These are phyloP conservation scores for Amniataba percoides DNA, from an alignment of 2,797 vertebrate genomes.

Conservation along the genomic window DNA sequence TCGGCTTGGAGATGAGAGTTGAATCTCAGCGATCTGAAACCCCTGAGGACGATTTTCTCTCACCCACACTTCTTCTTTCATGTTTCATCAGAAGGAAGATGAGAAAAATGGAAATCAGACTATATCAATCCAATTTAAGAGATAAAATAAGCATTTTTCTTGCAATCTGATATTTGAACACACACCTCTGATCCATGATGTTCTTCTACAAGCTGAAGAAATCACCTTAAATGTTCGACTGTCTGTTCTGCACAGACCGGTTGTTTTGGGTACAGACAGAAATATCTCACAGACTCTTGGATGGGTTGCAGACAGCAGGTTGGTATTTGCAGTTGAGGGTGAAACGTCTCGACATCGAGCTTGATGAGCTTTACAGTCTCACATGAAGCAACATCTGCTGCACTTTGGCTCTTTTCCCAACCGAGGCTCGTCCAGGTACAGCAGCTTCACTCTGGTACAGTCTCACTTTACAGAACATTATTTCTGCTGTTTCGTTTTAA, in stretches of 20 bases:
- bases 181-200: neutral
- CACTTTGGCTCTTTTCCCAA: neutral
- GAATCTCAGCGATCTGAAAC: neutral
- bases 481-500: neutral
- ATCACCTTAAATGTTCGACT: neutral
- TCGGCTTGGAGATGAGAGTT: neutral
- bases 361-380: neutral
- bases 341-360: neutral
- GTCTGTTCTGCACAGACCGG: too few relatives aligned
- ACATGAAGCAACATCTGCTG: neutral
- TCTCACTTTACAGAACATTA: neutral
- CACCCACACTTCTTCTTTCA: neutral
- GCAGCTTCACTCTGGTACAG: neutral
- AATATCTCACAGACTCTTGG: neutral
- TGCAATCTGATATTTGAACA: neutral
- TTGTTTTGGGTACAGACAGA: neutral
- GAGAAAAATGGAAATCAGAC: neutral
- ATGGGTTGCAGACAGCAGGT: neutral
- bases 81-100: rapidly evolving
- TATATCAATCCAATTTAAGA: neutral
- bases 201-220: neutral
- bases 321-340: neutral
- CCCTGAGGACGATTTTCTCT: neutral
- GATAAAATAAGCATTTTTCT: neutral
- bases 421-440: neutral